Conservation (phyloP, 1,140 invertebrate genomes). For the Bombus affinis region DNA sequence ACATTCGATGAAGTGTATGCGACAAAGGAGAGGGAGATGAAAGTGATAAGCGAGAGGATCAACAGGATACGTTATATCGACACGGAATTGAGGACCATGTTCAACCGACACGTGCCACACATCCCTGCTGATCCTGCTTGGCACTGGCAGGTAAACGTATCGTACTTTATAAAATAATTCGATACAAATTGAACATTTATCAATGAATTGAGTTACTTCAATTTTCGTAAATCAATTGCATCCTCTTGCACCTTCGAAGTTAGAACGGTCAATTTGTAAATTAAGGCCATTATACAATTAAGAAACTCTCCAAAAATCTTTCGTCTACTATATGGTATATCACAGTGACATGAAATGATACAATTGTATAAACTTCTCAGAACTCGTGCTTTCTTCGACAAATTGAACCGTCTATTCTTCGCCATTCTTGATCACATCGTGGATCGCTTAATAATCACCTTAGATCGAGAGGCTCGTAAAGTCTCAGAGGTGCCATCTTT, state of each 20-base stretch:
- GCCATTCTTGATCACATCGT: too few relatives aligned
- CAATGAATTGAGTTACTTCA: too few relatives aligned
- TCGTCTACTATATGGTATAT: too few relatives aligned
- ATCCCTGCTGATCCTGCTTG: slow-evolving; percentile 73
- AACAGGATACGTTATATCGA: slow-evolving; percentile 75
- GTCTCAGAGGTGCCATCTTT: not conserved
- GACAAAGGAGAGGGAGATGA: slow-evolving; percentile 78
- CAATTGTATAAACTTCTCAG: not conserved
- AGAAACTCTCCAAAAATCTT: not conserved
- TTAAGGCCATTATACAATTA: not conserved
- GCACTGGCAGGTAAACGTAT: slow-evolving; percentile 59
- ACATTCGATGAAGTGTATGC: slow-evolving; percentile 80
- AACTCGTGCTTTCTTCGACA: too few relatives aligned
- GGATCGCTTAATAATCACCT: not conserved
- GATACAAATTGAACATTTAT: not conserved
- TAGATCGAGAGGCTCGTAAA: not conserved
- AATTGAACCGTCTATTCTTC: too few relatives aligned
- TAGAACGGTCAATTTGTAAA: not conserved
- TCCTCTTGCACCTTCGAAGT: not conserved
- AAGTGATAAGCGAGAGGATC: slow-evolving; percentile 68
- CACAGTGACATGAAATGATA: not conserved
- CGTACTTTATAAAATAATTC: not conserved
- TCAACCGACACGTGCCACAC: slow-evolving; percentile 54
- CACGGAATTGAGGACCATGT: slow-evolving; percentile 73
- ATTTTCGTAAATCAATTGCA: too few relatives aligned